Conservation (phyloP, 2,797 vertebrate genomes). For the Echeneis naucrates region DNA sequence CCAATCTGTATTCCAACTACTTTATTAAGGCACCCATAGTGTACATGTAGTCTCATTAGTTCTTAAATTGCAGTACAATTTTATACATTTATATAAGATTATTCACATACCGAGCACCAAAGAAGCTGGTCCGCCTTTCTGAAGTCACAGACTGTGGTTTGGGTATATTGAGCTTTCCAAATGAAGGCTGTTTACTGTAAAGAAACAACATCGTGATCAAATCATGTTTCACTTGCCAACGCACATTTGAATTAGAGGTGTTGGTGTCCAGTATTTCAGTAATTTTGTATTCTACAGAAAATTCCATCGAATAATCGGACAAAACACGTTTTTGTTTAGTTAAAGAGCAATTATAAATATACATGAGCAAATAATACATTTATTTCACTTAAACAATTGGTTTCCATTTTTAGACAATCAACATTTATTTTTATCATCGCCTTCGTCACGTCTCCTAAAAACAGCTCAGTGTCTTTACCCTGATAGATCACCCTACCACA, state of each 20-base stretch:
- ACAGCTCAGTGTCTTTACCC: no score
- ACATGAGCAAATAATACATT: no score
- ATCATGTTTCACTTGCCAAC: not conserved
- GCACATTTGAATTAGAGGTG: not conserved
- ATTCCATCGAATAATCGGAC: no score
- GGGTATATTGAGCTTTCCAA: constrained; percentile 89
- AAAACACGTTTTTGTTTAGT: no score
- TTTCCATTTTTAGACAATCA: no score
- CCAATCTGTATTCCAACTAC: not conserved
- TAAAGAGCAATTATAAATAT: no score
- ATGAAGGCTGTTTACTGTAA: constrained; percentile 87
- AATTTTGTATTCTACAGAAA: no score
- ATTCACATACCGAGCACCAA: constrained; percentile 78
- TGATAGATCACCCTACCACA: no score
- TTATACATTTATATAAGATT: not conserved
- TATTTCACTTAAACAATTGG: no score
- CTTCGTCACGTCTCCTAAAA: no score
- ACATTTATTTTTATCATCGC: no score
- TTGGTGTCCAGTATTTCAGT: no score
- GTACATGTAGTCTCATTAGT: not conserved
- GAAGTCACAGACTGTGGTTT: constrained; percentile 87
- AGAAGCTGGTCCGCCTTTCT: constrained; percentile 92
- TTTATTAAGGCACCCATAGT: not conserved
- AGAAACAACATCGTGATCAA: constrained; percentile 10
- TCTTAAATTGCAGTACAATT: not conserved